phyloP scores from a whole-genome alignment of 2,797 vertebrate species.

The Danio choprae region DNA sequence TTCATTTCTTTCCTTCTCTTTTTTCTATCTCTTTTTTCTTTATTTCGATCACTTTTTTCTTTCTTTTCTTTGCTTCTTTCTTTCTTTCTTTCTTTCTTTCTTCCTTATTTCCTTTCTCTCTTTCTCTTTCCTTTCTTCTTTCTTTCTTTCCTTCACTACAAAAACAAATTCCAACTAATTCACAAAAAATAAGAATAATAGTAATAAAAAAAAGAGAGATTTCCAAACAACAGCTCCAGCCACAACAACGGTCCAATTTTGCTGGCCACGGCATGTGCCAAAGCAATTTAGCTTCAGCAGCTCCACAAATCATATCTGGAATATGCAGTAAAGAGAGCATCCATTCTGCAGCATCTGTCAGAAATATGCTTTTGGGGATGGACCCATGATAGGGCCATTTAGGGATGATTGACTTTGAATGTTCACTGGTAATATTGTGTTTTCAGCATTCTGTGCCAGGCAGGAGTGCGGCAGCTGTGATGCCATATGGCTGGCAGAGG shows the following conservation, averaged over 20 bases:
- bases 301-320: slow-evolving; percentile 41
- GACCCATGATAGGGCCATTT: slow-evolving; percentile 51
- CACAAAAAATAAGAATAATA: too few species aligned
- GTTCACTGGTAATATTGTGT: slow-evolving; percentile 46
- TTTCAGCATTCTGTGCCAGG: slow-evolving; percentile 41
- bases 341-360: slow-evolving; percentile 41
- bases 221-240: background rate
- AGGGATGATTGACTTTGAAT: slow-evolving; percentile 52
- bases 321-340: slow-evolving; percentile 21
- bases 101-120: too few species aligned
- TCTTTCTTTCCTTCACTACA: too few species aligned
- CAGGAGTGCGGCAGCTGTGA: slow-evolving; percentile 45
- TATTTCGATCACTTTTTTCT: too few species aligned
- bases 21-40: too few species aligned
- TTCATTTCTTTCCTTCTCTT: too few species aligned
- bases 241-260: background rate
- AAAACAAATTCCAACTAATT: too few species aligned
- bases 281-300: slow-evolving; percentile 26
- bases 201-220: too few species aligned
- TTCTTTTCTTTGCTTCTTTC: too few species aligned
- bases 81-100: too few species aligned
- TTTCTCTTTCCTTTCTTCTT: too few species aligned
- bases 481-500: slow-evolving; percentile 45
- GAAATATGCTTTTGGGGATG: slow-evolving; percentile 53
- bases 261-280: slow-evolving; percentile 2